Evolutionary conservation across 2,888 invertebrate genomes (phyloP).

Genomic region (Nipponacmea schrenckii): DNA sequence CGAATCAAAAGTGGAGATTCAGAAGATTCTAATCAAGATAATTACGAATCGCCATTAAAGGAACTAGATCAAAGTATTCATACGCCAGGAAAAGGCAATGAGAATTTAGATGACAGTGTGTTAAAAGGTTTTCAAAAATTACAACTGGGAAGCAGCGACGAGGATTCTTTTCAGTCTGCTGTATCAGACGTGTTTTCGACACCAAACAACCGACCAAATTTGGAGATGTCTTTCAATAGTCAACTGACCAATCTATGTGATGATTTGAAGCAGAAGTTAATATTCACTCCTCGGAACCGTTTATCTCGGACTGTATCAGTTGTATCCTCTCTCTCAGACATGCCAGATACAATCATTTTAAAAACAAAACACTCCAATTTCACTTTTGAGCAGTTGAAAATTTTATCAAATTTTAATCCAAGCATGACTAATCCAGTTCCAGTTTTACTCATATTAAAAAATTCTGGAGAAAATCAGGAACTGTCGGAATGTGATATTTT

Average conservation of each 20-base stretch:
- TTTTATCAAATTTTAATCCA: neutral
- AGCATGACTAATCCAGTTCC: neutral
- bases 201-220: neutral
- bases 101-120: slow-evolving; percentile 14
- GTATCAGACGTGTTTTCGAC: neutral
- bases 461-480: neutral
- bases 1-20: neutral
- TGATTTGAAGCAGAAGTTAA: slow-evolving; percentile 21
- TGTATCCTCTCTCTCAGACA: neutral
- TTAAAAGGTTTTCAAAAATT: slow-evolving; percentile 12
- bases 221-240: slow-evolving; percentile 26
- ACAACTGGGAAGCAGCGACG: slow-evolving; percentile 14
- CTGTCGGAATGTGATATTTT: neutral
- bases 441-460: neutral
- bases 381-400: neutral
- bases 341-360: neutral
- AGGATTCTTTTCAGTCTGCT: slow-evolving; percentile 7
- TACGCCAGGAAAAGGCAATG: neutral
- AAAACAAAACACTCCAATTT: neutral
- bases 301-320: neutral
- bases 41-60: neutral
- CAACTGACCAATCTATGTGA: slow-evolving; percentile 22
- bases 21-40: neutral
- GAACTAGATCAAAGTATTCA: neutral
- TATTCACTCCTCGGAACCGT: slow-evolving; percentile 19